Percentiles rank a stretch among this genome's conserved stretches.
These are phyloP conservation scores for Drosophila punjabiensis DNA, from an alignment of 1,140 invertebrate genomes.

Conservation along the genomic window DNA sequence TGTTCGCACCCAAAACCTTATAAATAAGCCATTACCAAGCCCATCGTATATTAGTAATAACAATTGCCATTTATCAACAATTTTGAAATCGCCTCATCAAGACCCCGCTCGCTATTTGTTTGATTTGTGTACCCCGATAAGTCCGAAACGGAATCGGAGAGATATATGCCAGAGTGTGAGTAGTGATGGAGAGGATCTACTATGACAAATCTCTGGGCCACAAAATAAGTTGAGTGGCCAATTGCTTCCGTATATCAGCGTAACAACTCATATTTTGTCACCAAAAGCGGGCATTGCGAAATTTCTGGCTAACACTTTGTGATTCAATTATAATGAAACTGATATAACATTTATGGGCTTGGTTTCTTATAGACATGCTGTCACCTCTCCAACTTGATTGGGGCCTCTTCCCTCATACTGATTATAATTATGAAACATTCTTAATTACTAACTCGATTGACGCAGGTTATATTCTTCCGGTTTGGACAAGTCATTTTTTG, in stretches of 20 bases:
- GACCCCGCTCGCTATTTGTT: constrained; percentile 33
- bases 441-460: constrained; percentile 44
- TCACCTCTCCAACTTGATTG: constrained; percentile 48
- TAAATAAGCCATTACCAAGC: constrained; percentile 67
- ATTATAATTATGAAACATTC: constrained; percentile 47
- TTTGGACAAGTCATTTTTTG: constrained; percentile 26
- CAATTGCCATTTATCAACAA: constrained; percentile 65
- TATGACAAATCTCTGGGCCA: constrained; percentile 41
- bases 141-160: constrained; percentile 9
- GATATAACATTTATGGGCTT: constrained; percentile 25
- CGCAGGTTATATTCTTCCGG: constrained; percentile 39
- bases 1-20: constrained; percentile 32
- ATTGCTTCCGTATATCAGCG: constrained; percentile 48
- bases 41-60: constrained; percentile 64
- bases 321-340: constrained; percentile 76
- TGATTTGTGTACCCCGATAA: constrained; percentile 62
- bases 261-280: constrained; percentile 39
- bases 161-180: constrained; percentile 8
- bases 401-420: constrained; percentile 16
- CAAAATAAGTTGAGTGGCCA: constrained; percentile 37
- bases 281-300: constrained; percentile 38
- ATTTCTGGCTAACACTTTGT: constrained; percentile 46
- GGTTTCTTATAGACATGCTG: constrained; percentile 78
- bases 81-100: constrained; percentile 48
- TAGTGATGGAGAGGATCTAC: constrained; percentile 17